Conservation (phyloP, 1,140 invertebrate genomes). For the Drosophila leontia region DNA sequence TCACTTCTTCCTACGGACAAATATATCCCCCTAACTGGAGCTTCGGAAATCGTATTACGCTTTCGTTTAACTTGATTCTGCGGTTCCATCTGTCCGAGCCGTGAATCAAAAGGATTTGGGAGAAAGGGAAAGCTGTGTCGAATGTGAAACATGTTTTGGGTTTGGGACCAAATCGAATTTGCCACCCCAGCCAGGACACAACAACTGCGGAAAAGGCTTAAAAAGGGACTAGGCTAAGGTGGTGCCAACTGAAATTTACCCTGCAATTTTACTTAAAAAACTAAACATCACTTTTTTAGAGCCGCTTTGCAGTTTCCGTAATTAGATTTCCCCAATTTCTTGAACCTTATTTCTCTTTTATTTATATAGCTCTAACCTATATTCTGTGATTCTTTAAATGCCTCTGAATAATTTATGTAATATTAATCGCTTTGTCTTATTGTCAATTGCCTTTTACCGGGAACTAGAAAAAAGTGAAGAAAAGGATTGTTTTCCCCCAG, state of each 20-base stretch:
- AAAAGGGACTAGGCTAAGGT: neutral
- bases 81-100: constrained; percentile 20
- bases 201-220: neutral
- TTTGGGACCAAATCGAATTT: constrained; percentile 43
- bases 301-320: too few species aligned
- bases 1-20: neutral
- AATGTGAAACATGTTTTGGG: constrained; percentile 37
- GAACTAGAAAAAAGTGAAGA: neutral
- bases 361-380: too few species aligned
- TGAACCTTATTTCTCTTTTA: too few species aligned
- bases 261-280: neutral
- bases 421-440: neutral
- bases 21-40: neutral
- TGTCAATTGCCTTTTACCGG: too few species aligned
- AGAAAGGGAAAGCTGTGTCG: constrained; percentile 8
- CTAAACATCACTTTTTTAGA: neutral
- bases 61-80: constrained; percentile 31
- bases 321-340: too few species aligned
- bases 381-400: neutral
- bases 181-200: constrained; percentile 7
- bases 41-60: constrained; percentile 14
- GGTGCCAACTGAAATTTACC: neutral
- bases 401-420: neutral
- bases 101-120: constrained; percentile 12
- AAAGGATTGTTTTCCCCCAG: constrained; percentile 30